Percentiles rank a stretch among this genome's conserved stretches.
Conservation (phyloP, 2,797 vertebrate genomes). For the Sebastiscus albofasciatus region DNA sequence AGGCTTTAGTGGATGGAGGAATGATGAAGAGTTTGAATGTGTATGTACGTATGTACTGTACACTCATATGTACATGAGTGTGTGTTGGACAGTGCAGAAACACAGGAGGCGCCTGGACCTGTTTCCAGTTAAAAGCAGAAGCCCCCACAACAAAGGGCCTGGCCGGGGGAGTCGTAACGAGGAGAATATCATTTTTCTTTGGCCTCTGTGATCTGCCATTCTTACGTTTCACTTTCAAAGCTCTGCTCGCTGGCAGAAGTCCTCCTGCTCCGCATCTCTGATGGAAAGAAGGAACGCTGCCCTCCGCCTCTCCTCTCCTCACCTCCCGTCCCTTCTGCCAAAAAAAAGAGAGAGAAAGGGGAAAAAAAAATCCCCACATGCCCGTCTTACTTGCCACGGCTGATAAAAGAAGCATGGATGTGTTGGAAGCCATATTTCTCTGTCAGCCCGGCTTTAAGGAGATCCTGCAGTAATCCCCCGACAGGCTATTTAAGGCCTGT, state of each 20-base stretch:
- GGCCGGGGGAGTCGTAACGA: conserved; percentile 82
- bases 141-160: conserved; percentile 88
- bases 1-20: conserved; percentile 41
- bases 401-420: conserved; percentile 50
- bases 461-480: conserved; percentile 56
- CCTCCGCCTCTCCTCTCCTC: conserved; percentile 68
- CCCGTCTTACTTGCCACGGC: conserved; percentile 17
- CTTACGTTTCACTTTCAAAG: conserved; percentile 95
- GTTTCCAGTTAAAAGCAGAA: conserved; percentile 93
- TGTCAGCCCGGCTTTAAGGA: conserved; percentile 45
- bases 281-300: conserved; percentile 83
- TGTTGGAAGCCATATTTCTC: conserved; percentile 41
- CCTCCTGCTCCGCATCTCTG: conserved; percentile 83
- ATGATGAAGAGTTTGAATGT: conserved; percentile 38
- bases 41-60: conserved; percentile 5
- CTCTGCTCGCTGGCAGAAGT: conserved; percentile 83
- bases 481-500: conserved; percentile 62
- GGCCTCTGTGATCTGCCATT: conserved; percentile 90
- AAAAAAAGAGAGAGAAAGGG: not conserved
- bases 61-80: conserved; percentile 8
- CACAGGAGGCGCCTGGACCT: conserved; percentile 85
- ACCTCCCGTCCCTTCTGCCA: conserved; percentile 54
- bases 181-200: conserved; percentile 94
- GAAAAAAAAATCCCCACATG: not conserved
- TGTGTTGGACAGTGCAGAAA: conserved; percentile 63